Percentiles rank a stretch among this genome's conserved stretches.
These are phyloP conservation scores for Typhlomys cinereus DNA, from an alignment of 2,113 vertebrate species.

Conservation along the genomic window DNA sequence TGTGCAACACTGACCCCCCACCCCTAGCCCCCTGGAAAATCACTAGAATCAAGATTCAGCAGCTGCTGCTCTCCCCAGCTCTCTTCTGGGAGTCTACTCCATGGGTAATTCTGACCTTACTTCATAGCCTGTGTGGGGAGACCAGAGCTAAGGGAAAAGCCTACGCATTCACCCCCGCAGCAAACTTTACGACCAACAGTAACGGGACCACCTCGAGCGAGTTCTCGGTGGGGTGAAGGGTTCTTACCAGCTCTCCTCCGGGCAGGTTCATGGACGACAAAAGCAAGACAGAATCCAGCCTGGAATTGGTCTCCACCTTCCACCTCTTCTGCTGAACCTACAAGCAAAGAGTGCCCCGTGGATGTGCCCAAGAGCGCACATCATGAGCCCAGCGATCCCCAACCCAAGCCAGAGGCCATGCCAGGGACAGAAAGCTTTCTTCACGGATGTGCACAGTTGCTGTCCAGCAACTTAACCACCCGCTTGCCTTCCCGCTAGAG, in stretches of 20 bases:
- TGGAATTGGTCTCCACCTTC: constrained; percentile 97
- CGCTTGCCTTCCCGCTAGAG: background rate
- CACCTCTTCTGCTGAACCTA: constrained; percentile 98
- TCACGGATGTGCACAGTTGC: rapidly evolving
- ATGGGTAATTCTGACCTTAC: background rate
- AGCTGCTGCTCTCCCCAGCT: background rate
- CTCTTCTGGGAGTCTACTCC: background rate
- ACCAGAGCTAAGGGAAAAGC: background rate
- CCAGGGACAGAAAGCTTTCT: background rate
- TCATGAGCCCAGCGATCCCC: rapidly evolving
- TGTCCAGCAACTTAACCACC: background rate
- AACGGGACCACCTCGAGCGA: background rate
- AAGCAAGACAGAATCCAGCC: constrained; percentile 94
- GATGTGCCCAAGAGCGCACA: rapidly evolving
- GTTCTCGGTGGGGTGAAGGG: background rate
- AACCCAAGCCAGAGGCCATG: background rate
- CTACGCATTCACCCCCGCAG: rapidly evolving
- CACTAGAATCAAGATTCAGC: background rate
- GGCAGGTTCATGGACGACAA: constrained; percentile 97
- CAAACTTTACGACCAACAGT: background rate
- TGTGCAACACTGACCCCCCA: background rate
- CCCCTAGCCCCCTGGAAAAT: background rate
- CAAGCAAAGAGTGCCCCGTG: background rate
- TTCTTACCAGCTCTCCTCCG: constrained; percentile 95
- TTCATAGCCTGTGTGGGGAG: background rate